Evolutionary conservation across 2,797 vertebrate species (phyloP), one percentile per base, ranked within the genome.

Genomic region (Poeciliopsis paucimaculata): DNA sequence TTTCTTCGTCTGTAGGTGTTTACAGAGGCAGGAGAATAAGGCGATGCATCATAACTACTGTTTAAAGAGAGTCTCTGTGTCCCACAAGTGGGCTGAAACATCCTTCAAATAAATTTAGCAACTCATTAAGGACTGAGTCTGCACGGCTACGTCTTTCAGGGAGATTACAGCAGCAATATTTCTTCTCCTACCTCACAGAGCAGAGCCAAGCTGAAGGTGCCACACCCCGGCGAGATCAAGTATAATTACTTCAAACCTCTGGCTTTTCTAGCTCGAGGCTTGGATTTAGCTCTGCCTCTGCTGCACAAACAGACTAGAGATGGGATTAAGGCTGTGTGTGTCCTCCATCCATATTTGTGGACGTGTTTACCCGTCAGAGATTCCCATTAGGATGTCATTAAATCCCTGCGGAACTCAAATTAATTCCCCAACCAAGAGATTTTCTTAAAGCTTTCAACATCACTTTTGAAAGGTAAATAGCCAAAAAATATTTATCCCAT

Each of bases 91-190:
- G 85, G 89, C 79, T 90, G 88, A 90, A 93, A 88, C 84, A 90
- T 88, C 85, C 86, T 90, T 88, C 79, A 91, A 91, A 95, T 93
- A 94, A 92, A 92, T 92, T 88, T 45, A 91, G 75, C 62, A 80
- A 79, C 89, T 94, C 90, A 90, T 94, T 93, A 91, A 82, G 79
- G 80, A 87, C 80, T 77, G 47, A 18, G 73, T 81, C 81, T 85
- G 81, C 23, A 77, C 79, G 83, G 73, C 83, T 51, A 77, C 77
- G 78, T 68, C 84, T 83, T 87, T 84, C 45, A 55, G 81, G 49
- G 83, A 87, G 88, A 89, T 86, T 84, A 83, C 72, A 86, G 82
- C 77, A 77, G 82, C 46, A 39, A 76, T 47, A 64, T 78, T 76
- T 66, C 47, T 79, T 66, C 76, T 82, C 84, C 77, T 72, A 84